Percentiles rank a stretch among this genome's conserved stretches.
phyloP scores from a whole-genome alignment of 2,797 vertebrate genomes.

The Orestias chungarensis region DNA sequence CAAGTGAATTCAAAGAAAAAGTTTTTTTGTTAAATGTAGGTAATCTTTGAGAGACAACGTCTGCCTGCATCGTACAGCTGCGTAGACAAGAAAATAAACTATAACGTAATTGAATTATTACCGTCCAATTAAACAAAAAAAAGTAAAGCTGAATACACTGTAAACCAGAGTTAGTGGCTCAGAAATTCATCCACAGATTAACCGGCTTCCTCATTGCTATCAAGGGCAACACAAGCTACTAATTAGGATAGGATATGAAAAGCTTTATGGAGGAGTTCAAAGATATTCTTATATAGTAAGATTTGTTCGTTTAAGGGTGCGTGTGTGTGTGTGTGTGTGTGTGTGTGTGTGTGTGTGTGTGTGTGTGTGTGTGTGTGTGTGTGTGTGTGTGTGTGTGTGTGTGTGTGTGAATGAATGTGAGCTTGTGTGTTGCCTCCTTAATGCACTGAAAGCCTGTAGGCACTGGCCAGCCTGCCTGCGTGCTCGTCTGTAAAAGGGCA shows the following conservation, averaged over 20 bases:
- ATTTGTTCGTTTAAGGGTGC: too few relatives aligned
- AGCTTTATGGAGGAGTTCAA: constrained; percentile 62
- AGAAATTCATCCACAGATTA: constrained; percentile 53
- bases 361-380: constrained; percentile 38
- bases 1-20: neutral
- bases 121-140: constrained; percentile 53
- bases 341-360: constrained; percentile 21
- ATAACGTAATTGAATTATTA: constrained; percentile 63
- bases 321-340: constrained; percentile 41
- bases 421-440: constrained; percentile 50
- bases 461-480: constrained; percentile 52
- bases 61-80: constrained; percentile 38
- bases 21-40: neutral
- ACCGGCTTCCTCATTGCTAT: constrained; percentile 60
- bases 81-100: constrained; percentile 57
- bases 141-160: constrained; percentile 55
- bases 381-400: constrained; percentile 32
- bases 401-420: constrained; percentile 30
- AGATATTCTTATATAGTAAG: constrained; percentile 50
- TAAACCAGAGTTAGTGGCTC: constrained; percentile 39
- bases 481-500: constrained; percentile 75
- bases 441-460: constrained; percentile 75
- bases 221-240: constrained; percentile 55
- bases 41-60: neutral
- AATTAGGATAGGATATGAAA: constrained; percentile 59